Percentiles rank a stretch among this genome's conserved stretches.
Conservation (phyloP, 2,113 vertebrate genomes). For the Puma concolor region DNA sequence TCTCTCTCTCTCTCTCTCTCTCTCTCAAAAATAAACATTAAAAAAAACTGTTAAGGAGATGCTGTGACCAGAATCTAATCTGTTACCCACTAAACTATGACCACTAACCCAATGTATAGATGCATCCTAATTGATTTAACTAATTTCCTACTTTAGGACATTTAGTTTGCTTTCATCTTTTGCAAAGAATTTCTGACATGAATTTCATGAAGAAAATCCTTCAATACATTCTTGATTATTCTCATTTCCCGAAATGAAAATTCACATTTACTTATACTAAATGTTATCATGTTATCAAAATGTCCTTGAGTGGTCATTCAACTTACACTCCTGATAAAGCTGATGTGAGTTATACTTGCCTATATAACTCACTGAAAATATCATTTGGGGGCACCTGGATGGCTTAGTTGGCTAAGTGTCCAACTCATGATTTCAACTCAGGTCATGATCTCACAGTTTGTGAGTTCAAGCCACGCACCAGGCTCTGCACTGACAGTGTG, state of each 20-base stretch:
- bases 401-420: too few species aligned
- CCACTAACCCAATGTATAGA: not conserved
- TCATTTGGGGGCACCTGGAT: not conserved
- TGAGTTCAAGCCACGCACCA: too few species aligned
- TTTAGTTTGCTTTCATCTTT: conserved; percentile 37
- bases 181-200: conserved; percentile 25
- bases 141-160: conserved; percentile 23
- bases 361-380: not conserved
- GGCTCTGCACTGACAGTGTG: too few species aligned
- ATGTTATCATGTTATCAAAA: conserved; percentile 4
- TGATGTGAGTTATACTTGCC: not conserved
- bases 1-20: too few species aligned
- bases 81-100: not conserved
- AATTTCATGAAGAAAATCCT: conserved; percentile 10
- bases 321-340: not conserved
- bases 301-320: not conserved
- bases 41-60: not conserved
- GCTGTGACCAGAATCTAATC: not conserved
- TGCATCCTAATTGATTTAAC: not conserved
- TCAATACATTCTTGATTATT: conserved; percentile 53
- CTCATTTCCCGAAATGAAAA: not conserved
- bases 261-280: not conserved
- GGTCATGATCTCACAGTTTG: too few species aligned
- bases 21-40: too few species aligned
- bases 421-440: too few species aligned